Base-by-base conservation (phyloP, 1,140 invertebrate species). In the Monomorium pharaonis region DNA sequence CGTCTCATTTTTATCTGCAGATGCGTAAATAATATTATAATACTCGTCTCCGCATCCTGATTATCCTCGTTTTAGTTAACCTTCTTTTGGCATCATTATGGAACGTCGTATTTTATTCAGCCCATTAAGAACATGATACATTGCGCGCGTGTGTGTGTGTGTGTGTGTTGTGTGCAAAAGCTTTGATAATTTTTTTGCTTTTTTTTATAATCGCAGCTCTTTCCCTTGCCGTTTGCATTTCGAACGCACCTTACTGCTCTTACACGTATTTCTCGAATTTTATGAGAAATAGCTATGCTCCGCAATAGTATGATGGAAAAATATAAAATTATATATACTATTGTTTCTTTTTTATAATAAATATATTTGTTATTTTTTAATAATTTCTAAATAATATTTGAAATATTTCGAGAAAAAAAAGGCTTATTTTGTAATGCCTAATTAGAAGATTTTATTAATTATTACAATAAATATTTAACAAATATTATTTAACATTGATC, bases 21-120 rank as follows among this genome's bases (percentile, higher is more conserved):
- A 16, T 58, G 14, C 67, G 51, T 83, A 83, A 83, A 83, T 83
- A 83, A 58, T 72, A 72, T 24, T 33, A 37, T 69, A 80, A 84
- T 77, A 75, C 30, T 47, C n/a, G 74, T 27, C 83, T 87, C 60
- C 14, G 16, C 10, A 10, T 65, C 24, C 60, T 54, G 81, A 87
- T 84, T 77, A 72, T 74, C 33, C 37, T 70, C 67, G 12, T 58
- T 58, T 47, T 16, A 47, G 24, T 58, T 74, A 58, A 72, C n/a
- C 37, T 80, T 83, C 60, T 81, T 56, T 42, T 27, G 24, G 27
- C 0, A 1, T 81, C 24, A 44, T 81, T 21, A 72, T 18, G 33
- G 18, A 7, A 24, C 24, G 27, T 83, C 27, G 51, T 12, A 83
- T 83, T 72, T 72, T 74, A 58, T 83, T 83, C 37, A 72, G 33